These are phyloP conservation scores for Chlorocebus sabaeus DNA, from an alignment of 2,113 vertebrate species.

Conservation along the genomic window DNA sequence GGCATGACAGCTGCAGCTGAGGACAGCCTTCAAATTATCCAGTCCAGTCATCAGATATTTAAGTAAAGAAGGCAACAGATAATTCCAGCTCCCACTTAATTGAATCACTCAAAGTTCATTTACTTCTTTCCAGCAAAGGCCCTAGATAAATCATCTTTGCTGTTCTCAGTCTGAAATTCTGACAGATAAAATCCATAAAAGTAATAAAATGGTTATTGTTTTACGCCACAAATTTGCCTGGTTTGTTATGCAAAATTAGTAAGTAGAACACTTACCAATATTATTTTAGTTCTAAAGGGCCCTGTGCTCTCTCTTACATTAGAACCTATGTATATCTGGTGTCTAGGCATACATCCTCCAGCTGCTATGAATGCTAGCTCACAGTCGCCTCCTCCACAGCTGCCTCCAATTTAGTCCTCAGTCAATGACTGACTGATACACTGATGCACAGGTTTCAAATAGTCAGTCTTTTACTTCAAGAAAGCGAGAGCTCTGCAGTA, in stretches of 20 bases:
- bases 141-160: not conserved
- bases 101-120: not conserved
- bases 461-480: not conserved
- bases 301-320: not conserved
- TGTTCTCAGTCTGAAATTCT: not conserved
- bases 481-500: not conserved
- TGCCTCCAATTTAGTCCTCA: not conserved
- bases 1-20: not conserved
- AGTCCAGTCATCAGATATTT: not conserved
- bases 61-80: conserved; percentile 13
- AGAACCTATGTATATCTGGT: not conserved
- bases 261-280: not conserved
- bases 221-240: not conserved
- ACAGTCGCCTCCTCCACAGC: not conserved
- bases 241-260: not conserved
- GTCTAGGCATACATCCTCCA: not conserved
- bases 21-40: not conserved
- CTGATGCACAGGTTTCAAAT: not conserved
- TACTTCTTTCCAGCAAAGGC: not conserved
- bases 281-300: not conserved
- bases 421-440: not conserved
- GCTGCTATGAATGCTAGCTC: not conserved
- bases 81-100: not conserved
- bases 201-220: not conserved
- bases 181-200: not conserved